phyloP scores from a whole-genome alignment of 2,113 vertebrate species.

The Ailuropoda melanoleuca region DNA sequence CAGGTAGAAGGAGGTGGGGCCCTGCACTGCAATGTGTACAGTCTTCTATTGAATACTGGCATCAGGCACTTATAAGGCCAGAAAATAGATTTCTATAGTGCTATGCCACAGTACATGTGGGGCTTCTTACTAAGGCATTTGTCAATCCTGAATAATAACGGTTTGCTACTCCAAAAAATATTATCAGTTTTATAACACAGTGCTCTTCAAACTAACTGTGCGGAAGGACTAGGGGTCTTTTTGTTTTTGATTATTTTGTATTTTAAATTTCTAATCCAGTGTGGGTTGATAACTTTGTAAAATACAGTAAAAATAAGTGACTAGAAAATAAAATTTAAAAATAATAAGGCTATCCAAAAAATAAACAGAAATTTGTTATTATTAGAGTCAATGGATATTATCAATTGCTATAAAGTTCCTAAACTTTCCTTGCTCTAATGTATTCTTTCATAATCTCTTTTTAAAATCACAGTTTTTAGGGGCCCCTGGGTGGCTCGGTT shows the following conservation, averaged over 20 bases:
- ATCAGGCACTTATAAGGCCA: background rate
- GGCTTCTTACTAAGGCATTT: background rate
- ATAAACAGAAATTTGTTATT: background rate
- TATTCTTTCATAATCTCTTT: background rate
- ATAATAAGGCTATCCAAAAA: background rate
- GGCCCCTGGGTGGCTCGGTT: background rate
- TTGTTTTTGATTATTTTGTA: background rate
- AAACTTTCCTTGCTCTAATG: background rate
- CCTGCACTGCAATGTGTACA: too few species aligned
- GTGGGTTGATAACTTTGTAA: background rate
- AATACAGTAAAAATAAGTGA: background rate
- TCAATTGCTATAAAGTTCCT: background rate
- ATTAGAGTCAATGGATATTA: background rate
- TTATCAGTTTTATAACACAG: background rate
- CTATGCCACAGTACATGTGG: background rate
- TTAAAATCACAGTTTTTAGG: background rate
- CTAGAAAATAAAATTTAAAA: background rate
- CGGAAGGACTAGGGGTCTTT: background rate
- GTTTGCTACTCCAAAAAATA: background rate
- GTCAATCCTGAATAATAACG: background rate
- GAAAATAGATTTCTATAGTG: background rate
- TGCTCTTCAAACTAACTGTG: background rate
- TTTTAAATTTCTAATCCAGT: background rate
- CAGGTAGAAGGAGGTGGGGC: background rate
- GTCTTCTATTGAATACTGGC: background rate